Base-by-base conservation (phyloP, 2,113 vertebrate genomes). In the Orycteropus afer region DNA sequence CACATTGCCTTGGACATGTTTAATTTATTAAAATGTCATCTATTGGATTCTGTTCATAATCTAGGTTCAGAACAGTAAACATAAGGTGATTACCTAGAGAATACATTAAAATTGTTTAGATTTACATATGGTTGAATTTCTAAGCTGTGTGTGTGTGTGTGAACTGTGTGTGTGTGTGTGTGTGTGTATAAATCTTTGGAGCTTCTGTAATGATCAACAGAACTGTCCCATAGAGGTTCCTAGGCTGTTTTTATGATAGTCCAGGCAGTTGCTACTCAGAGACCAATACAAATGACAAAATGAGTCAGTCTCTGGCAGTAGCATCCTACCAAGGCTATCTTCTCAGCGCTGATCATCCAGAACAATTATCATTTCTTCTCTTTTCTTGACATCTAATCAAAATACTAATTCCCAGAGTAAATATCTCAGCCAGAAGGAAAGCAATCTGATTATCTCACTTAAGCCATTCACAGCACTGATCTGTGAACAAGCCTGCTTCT, bases 381-480 rank as follows among this genome's bases (percentile, higher is more conserved):
- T 49, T 20, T 74, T 82, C 47, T 90, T 67, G 77, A 93, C 61
- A 89, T 32, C 42, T 49, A 29, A 86, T 91, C 20, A 76, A 95
- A 91, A 91, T 57, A 83, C 20, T 83, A 63, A 71, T 84, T 83
- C 37, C 42, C 47, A 61, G 57, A 51, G n/a, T 20, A 81, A 27
- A 55, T 45, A 86, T 86, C 71, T 78, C 47, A 89, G 76, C 40
- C 32, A 53, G 57, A 82, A 79, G 32, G 37, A 96, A 90, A 76
- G 47, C 29, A 49, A 67, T 65, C 45, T 81, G 86, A 87, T 65
- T 93, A 76, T 73, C 37, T 45, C 27, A 7, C 51, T n/a, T 71
- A 95, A 88, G 51, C 81, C n/a, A 78, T 85, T 77, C 59, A 92
- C 7, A 74, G n/a, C n/a, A 29, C 40, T 91, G 78, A 91, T 88